phyloP scores from a whole-genome alignment of 2,888 invertebrate species.

The Drosophila nr. perissopoda region DNA sequence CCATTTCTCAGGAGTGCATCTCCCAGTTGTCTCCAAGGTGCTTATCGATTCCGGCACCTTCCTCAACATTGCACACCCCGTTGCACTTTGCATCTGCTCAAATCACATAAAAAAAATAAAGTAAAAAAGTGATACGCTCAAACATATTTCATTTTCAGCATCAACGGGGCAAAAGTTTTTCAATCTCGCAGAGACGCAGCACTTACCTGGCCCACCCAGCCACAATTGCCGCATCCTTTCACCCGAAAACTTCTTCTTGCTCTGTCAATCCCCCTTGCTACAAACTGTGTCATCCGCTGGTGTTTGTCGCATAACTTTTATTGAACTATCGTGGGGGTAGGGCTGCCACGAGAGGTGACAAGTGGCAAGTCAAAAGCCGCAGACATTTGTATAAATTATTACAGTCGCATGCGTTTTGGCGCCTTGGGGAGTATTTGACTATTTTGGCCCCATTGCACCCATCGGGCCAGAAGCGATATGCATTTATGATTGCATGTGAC shows the following conservation, averaged over 20 bases:
- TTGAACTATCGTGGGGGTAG: conserved; percentile 67
- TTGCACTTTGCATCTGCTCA: conserved; percentile 36
- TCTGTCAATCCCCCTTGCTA: not conserved
- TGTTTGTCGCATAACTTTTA: conserved; percentile 73
- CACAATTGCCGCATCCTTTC: conserved; percentile 20
- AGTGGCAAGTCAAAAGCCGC: conserved; percentile 75
- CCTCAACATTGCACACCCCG: conserved; percentile 26
- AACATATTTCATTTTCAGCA: conserved; percentile 78
- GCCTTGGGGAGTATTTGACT: conserved; percentile 49
- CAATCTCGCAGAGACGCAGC: conserved; percentile 64
- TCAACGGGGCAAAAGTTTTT: conserved; percentile 75
- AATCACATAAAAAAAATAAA: conserved; percentile 7
- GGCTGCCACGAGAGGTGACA: conserved; percentile 59
- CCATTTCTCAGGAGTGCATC: conserved; percentile 42
- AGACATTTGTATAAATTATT: conserved; percentile 79
- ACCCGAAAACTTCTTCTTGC: not conserved
- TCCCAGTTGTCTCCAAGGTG: conserved; percentile 54
- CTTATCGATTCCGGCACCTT: conserved; percentile 55
- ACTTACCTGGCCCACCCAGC: conserved; percentile 26
- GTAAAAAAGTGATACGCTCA: conserved; percentile 40
- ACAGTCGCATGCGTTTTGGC: conserved; percentile 53
- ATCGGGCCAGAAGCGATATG: conserved; percentile 51
- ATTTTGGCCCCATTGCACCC: conserved; percentile 19
- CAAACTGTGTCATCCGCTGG: conserved; percentile 74
- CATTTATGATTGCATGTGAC: conserved; percentile 77